Base-by-base conservation (phyloP, 2,888 invertebrate species). In the Lasioglossum lativentre region DNA sequence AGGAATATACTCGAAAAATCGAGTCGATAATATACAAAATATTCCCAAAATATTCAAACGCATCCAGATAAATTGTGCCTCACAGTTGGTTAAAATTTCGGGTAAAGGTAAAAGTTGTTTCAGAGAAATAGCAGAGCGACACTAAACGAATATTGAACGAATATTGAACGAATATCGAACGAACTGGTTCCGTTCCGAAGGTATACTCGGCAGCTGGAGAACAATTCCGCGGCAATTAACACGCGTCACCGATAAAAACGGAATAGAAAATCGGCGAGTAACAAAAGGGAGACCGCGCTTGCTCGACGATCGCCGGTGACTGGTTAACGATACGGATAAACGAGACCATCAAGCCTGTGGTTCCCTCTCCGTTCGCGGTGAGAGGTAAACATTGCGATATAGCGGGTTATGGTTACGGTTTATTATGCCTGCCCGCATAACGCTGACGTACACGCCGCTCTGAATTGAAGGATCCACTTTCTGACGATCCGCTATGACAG, bases 311-410 rank as follows among this genome's bases (percentile, higher is more conserved):
- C 52, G 78, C 70, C 47, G 63, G 68, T 82, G 47, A 90, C 90
- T 85, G 87, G 59, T 68, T 52, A 72, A 85, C 76, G 70, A 80
- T 78, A 72, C 59, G 66, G 16, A 47, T 80, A 78, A 79, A 77
- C 75, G 66, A 47, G 74, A 68, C 78, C 70, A 52, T 59, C 73
- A 12, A 40, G 66, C 70, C 75, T 59, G 78, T 52, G n/a, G 75
- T 77, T 79, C 88, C 90, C 88, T 85, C 90, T 86, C 87, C 81
- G 71, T 66, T 83, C 68, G 16, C 77, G 34, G 42, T 23, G 59
- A 66, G 47, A 90, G 79, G 78, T 90, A 88, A 89, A 90, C 75
- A 89, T 75, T 83, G 42, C 59, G 84, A 83, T 85, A 88, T 45
- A 73, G 30, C 75, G 40, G 66, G 63, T 77, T 38, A 66, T 59